Conservation (phyloP, 2,113 vertebrate genomes). For the Pelmatolapia mariae region DNA sequence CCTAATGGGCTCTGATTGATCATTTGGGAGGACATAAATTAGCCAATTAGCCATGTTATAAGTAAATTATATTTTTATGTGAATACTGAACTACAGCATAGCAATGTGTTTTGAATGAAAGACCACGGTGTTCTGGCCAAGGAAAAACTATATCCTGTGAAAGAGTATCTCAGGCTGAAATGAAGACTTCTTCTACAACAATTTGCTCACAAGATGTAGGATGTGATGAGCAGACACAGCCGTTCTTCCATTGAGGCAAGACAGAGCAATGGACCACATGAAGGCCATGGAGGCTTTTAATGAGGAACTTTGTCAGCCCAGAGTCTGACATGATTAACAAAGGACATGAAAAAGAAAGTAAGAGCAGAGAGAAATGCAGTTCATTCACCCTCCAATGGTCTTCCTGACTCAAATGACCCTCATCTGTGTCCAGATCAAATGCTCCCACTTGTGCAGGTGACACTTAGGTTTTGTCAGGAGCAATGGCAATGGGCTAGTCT, state of each 20-base stretch:
- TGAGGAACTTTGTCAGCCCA: constrained; percentile 29
- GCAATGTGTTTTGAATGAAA: background rate
- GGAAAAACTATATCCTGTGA: background rate
- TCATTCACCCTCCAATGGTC: constrained; percentile 7
- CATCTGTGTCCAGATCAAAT: constrained; percentile 15
- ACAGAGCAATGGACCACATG: background rate
- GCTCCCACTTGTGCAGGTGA: constrained; percentile 1
- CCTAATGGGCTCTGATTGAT: constrained; percentile 20
- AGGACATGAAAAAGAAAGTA: constrained; percentile 17
- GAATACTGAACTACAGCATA: background rate
- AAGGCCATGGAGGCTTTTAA: constrained; percentile 3
- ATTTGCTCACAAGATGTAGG: constrained; percentile 21
- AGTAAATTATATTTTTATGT: background rate
- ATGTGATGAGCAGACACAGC: background rate
- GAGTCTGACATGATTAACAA: background rate
- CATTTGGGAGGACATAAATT: background rate
- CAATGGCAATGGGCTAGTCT: background rate
- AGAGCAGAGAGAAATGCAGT: background rate
- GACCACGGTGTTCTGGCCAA: background rate
- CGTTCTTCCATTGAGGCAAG: background rate
- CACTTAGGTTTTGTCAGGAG: constrained; percentile 14
- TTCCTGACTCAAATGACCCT: constrained; percentile 8
- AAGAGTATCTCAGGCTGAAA: background rate
- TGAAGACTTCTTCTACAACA: constrained; percentile 5
- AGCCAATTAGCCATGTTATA: background rate